A percentile compares a stretch with the other conserved stretches of the same genome.
phyloP scores from a whole-genome alignment of 1,140 invertebrate genomes.

The Philopotamus ludificatus region DNA sequence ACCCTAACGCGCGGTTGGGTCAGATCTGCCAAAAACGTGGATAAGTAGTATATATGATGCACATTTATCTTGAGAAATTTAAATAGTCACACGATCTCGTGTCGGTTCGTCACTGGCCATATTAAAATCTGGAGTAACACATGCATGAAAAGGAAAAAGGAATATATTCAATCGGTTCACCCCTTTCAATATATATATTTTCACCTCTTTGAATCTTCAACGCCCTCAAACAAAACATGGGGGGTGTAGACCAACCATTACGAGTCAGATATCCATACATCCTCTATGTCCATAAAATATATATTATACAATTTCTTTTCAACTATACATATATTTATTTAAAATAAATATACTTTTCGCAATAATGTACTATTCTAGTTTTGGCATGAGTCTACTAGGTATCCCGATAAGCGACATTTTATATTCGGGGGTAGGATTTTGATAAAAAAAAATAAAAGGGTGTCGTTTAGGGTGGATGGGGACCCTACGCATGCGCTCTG shows the following conservation, averaged over 20 bases:
- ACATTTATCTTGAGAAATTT: too few relatives aligned
- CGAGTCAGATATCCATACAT: not conserved
- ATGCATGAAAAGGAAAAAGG: slow-evolving; percentile 38
- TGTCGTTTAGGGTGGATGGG: not conserved
- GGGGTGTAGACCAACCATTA: not conserved
- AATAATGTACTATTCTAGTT: too few relatives aligned
- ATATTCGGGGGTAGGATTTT: not conserved
- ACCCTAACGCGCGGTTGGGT: not conserved
- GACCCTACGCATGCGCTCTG: slow-evolving; percentile 31
- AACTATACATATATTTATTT: too few relatives aligned
- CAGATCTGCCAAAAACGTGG: too few relatives aligned
- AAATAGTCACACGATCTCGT: too few relatives aligned
- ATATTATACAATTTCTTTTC: too few relatives aligned
- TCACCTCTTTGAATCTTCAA: slow-evolving; percentile 33
- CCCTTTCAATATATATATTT: slow-evolving; percentile 40
- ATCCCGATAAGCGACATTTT: not conserved
- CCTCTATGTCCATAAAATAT: too few relatives aligned
- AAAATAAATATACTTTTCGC: too few relatives aligned
- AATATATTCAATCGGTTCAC: slow-evolving; percentile 38
- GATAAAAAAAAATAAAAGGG: slow-evolving; percentile 5
- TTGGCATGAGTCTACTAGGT: too few relatives aligned
- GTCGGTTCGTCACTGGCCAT: slow-evolving; percentile 35
- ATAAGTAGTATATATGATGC: too few relatives aligned
- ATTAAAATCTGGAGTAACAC: slow-evolving; percentile 42
- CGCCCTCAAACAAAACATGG: slow-evolving; percentile 32